Evolutionary conservation across 2,888 invertebrate species (phyloP), one percentile per base, ranked within the genome.

Genomic region (Hymenopus coronatus): DNA sequence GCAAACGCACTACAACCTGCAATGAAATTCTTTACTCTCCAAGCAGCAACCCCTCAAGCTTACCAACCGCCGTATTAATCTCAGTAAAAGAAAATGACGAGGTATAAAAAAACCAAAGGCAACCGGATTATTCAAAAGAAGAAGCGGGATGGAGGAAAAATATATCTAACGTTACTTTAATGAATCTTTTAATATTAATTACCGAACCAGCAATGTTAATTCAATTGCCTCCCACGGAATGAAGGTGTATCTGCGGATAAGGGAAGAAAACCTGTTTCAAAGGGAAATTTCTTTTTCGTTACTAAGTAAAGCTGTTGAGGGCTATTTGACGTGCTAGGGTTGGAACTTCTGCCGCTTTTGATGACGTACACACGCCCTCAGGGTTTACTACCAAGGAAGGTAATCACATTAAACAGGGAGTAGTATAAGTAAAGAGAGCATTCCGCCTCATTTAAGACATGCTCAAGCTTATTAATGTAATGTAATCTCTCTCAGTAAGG

Each of bases 131-230:
- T 89, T 89, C 85, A 89, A 89, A 87, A 87, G 82, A 33, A 84
- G 54, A 20, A 70, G 54, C 20, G 20, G 25, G 6, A 70, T 6
- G 54, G 54, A 25, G 25, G 20, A 25, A 46, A 83, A 84, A 84
- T 82, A 84, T 30, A 70, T 30, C 83, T 83, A 83, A 88, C 86
- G 87, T 85, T 85, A 82, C 83, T 85, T 89, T 89, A 88, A 89
- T 89, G 89, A 89, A 89, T 82, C 85, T 88, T 88, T 89, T 89
- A 89, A 89, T 89, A 88, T 89, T 89, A 89, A 89, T 89, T 89
- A 88, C 88, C 82, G n/a, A 27, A 28, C 84, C 88, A 85, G 88
- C 84, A 84, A 84, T 84, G 46, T 88, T 89, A 89, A 89, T 89
- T 89, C 89, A 89, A 89, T 89, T 89, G 88, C 84, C 27, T 88